These are phyloP conservation scores for Stomatorhinus walkeri DNA, from an alignment of 2,797 vertebrate species.

Conservation along the genomic window DNA sequence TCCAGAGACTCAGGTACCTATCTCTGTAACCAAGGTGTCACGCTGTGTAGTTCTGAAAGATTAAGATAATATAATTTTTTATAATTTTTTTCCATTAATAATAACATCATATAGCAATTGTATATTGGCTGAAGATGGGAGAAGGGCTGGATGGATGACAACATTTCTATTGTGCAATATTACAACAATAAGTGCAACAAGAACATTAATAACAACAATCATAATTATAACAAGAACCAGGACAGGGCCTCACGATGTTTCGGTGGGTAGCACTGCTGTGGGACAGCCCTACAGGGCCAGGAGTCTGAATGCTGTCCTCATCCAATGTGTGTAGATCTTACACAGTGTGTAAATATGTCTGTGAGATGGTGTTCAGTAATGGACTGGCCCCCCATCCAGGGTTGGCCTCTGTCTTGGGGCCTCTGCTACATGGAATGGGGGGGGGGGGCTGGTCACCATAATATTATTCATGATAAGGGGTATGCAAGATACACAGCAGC, in stretches of 20 bases:
- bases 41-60: background rate
- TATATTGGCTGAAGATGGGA: background rate
- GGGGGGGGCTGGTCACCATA: background rate
- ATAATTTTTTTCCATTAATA: background rate
- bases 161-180: background rate
- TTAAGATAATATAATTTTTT: background rate
- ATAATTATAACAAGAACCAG: background rate
- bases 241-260: background rate
- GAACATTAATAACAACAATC: background rate
- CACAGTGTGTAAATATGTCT: background rate
- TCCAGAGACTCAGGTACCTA: slow-evolving; percentile 83
- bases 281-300: background rate
- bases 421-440: background rate
- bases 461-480: background rate
- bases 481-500: background rate
- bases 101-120: background rate
- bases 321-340: background rate
- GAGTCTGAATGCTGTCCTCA: background rate
- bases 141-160: background rate
- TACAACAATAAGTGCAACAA: background rate
- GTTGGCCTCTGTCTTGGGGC: background rate
- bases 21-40: background rate
- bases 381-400: background rate
- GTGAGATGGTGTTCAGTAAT: background rate
- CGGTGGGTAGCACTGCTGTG: background rate